Percentiles rank a stretch among this genome's conserved stretches.
Evolutionary conservation across 1,140 invertebrate species (phyloP).

Genomic region (Atta colombica): DNA sequence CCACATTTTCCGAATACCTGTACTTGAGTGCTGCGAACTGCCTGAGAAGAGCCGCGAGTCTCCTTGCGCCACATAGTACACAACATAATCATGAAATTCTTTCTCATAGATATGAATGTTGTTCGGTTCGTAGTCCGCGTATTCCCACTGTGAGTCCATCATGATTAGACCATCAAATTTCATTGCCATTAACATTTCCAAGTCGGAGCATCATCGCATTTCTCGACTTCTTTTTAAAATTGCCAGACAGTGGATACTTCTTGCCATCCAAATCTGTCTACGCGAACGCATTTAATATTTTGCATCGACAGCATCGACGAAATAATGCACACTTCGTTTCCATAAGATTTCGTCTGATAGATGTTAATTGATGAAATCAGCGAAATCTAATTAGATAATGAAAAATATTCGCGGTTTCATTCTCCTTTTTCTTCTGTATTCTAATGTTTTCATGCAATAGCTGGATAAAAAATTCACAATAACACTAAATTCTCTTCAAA

Average conservation of each 20-base stretch:
- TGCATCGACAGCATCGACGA: neutral
- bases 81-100: constrained; percentile 83
- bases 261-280: neutral
- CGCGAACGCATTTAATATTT: neutral
- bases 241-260: neutral
- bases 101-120: constrained; percentile 83
- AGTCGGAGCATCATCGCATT: neutral
- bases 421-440: neutral
- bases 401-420: neutral
- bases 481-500: no score
- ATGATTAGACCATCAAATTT: constrained; percentile 16
- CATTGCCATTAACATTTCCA: neutral
- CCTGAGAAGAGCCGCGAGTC: constrained; percentile 4
- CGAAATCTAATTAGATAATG: neutral
- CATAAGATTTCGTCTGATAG: neutral
- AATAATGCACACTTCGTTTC: neutral
- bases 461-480: neutral
- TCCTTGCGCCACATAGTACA: constrained; percentile 80
- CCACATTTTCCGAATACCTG: constrained; percentile 34
- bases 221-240: neutral
- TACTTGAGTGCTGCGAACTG: neutral
- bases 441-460: neutral
- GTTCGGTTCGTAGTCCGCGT: constrained; percentile 79
- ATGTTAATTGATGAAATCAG: neutral
- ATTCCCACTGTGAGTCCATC: constrained; percentile 59